phyloP scores from a whole-genome alignment of 2,113 vertebrate species.

The Triplophysa dalaica region DNA sequence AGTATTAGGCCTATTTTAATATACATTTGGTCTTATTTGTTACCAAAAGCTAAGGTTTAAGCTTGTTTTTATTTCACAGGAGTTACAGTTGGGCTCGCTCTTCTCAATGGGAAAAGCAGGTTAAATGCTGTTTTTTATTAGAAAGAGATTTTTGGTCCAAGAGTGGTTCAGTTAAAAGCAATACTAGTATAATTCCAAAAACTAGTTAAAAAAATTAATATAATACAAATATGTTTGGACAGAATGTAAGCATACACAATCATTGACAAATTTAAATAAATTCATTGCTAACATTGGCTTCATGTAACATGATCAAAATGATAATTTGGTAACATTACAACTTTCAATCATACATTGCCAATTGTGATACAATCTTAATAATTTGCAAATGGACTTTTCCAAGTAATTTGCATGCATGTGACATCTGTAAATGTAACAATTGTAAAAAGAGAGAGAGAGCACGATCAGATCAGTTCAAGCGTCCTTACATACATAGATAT shows the following conservation, averaged over 20 bases:
- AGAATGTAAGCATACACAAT: too few species aligned
- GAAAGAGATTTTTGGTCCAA: too few species aligned
- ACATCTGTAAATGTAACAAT: background rate
- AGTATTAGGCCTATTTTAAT: background rate
- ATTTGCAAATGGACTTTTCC: constrained; percentile 12
- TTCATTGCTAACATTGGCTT: too few species aligned
- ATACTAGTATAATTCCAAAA: too few species aligned
- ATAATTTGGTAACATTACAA: background rate
- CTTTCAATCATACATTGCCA: background rate
- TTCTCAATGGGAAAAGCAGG: too few species aligned
- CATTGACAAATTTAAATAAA: too few species aligned
- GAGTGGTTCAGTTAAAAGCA: too few species aligned
- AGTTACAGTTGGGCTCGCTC: too few species aligned
- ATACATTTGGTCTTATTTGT: background rate
- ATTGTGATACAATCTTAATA: background rate
- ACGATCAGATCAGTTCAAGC: constrained; percentile 29
- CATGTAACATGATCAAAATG: background rate
- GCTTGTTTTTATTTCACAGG: too few species aligned
- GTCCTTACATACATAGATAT: constrained; percentile 30
- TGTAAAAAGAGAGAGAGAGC: background rate
- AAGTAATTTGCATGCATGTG: constrained; percentile 15
- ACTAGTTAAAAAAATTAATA: too few species aligned
- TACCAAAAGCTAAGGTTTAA: background rate
- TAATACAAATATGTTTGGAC: too few species aligned
- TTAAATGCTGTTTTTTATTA: too few species aligned